Base-by-base conservation (phyloP, 2,797 vertebrate species). In the Psittacula derbiana region DNA sequence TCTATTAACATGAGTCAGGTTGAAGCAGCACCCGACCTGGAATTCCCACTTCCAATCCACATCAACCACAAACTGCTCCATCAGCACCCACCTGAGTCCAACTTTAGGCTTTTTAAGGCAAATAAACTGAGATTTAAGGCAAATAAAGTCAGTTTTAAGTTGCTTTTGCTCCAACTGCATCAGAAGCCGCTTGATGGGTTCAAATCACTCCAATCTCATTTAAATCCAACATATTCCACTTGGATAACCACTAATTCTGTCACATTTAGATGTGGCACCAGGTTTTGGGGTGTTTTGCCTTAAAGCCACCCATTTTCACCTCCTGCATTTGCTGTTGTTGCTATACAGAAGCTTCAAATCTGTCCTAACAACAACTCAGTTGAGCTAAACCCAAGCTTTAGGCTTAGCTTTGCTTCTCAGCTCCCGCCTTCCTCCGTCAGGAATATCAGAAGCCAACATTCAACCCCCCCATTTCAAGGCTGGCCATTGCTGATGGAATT, bases 251-350 rank as follows among this genome's bases (percentile, higher is more conserved):
- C 15, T 8, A 7, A 28, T 43, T 47, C 33, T 8, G 21, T 2
- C 31, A 4, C 4, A 16, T 55, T 36, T 17, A 10, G 8, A 16
- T 4, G 1, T 3, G 4, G 24, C 53, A 17, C 41, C 25, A 24
- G 5, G 3, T 62, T 62, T 49, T 5, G 47, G 41, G 47, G 11
- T 4, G 11, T 30, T 86, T 40, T 55, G 31, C 7, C 31, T 21
- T 21, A 17, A 67, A 50, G n/a, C 1, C 2, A 5, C 3, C 1
- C 1, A 0, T 2, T 50, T 17, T 27, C 14, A 14, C 36, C 25
- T 64, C 13, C 8, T 11, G 4, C 17, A 11, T 27, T 44, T 10
- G 33, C 16, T 24, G 4, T 6, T 5, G 14, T 6, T 15, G 10
- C 38, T 12, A n/a, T 12, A 38, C 4, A 2, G 52, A n/a, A n/a